A percentile compares a stretch with the other conserved stretches of the same genome.
Conservation (phyloP, 2,113 vertebrate species). For the Myotis brandtii region DNA sequence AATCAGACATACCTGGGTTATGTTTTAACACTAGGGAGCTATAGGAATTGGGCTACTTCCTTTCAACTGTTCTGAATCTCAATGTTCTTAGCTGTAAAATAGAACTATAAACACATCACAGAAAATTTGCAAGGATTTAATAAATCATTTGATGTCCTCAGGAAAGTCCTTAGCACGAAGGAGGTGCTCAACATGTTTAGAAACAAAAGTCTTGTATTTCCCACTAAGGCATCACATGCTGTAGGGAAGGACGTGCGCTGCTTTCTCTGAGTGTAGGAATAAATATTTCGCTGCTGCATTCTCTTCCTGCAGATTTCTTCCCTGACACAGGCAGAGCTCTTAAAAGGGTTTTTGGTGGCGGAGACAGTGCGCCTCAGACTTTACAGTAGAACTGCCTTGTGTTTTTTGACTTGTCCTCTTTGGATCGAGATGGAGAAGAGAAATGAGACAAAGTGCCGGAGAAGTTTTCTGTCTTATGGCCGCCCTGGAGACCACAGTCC, state of each 20-base stretch:
- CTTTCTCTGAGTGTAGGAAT: background rate
- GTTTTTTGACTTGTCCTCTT: background rate
- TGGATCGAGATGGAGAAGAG: conserved; percentile 12
- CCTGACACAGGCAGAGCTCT: background rate
- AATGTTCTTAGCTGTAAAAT: conserved; percentile 8
- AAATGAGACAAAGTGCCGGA: background rate
- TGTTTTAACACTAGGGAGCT: background rate
- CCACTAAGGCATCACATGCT: background rate
- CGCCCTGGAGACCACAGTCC: background rate
- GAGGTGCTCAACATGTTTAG: background rate
- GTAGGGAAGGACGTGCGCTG: background rate
- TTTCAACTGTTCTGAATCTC: background rate
- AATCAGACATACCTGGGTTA: background rate
- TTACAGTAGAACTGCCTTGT: background rate
- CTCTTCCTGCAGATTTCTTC: background rate
- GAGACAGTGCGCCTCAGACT: background rate
- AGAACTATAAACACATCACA: background rate
- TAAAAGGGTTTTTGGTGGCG: background rate
- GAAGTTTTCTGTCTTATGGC: background rate
- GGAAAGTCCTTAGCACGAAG: background rate
- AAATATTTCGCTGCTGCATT: background rate
- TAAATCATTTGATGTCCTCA: background rate
- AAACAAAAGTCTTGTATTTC: background rate
- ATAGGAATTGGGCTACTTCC: background rate
- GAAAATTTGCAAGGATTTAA: background rate